phyloP scores from a whole-genome alignment of 2,113 vertebrate genomes.

The Camelus dromedarius region DNA sequence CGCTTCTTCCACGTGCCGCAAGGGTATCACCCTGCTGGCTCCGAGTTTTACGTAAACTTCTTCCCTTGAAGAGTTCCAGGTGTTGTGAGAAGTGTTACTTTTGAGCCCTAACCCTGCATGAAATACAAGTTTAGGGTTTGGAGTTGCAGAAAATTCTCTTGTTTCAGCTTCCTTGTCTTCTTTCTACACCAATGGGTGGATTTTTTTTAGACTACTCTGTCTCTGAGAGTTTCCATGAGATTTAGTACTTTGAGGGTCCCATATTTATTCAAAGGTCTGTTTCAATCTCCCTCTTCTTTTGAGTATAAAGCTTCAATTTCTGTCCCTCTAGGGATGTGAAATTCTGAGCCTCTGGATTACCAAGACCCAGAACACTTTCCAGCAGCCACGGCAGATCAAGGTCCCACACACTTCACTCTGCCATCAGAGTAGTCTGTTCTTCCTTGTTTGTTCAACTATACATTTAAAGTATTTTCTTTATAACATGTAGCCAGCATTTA shows the following conservation, averaged over 20 bases:
- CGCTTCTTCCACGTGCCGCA: background rate
- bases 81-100: background rate
- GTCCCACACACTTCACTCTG: background rate
- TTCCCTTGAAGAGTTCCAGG: background rate
- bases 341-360: background rate
- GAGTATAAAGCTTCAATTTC: background rate
- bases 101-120: background rate
- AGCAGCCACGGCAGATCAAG: accelerated
- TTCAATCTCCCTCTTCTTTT: background rate
- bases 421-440: background rate
- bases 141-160: background rate
- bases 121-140: background rate
- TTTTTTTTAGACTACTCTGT: background rate
- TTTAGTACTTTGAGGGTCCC: background rate
- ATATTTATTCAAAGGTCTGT: background rate
- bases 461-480: background rate
- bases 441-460: background rate
- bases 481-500: background rate
- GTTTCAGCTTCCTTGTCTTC: background rate
- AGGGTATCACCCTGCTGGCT: background rate
- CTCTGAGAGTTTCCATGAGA: background rate
- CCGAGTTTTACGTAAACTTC: background rate
- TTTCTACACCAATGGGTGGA: background rate
- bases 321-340: background rate
- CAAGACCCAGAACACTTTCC: background rate